Evolutionary conservation across 2,888 invertebrate genomes (phyloP), one percentile per base, ranked within the genome.

Genomic region (Celastrina argiolus): DNA sequence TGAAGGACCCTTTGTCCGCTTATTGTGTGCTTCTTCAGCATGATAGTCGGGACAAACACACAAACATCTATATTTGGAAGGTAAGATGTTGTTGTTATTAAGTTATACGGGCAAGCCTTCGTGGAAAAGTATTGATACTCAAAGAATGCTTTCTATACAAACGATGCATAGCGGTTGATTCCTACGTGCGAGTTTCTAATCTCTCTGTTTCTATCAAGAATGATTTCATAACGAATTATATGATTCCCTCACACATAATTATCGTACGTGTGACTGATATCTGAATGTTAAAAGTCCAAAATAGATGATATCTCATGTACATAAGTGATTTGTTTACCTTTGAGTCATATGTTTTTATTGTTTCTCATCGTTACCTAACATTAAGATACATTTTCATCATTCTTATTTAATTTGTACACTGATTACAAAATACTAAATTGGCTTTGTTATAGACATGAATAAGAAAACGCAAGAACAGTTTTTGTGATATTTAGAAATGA

Each of bases 1-100:
- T 94, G 93, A 93, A 92, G 92, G 92, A 92, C 92, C 90, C 92
- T 93, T 93, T 93, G 91, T 92, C 89, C 93, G 86, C 88, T 92
- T 93, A 93, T 59, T 92, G 85, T 88, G 79, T 84, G 83, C 92
- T 92, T 92, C 90, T 93, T 91, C 94, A 94, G 92, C 92, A 94
- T 94, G 94, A 92, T 92, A 93, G 92, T 93, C 92, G 92, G 90
- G 92, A 92, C 92, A 85, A 91, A 93, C 92, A 88, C 86, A 87
- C 91, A 92, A 85, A 92, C 92, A 87, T 83, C 90, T 90, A 83
- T 92, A 92, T 93, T 92, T 85, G 92, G 92, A 92, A 93, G 94
- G 94, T 94, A 88, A 92, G 86, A 75, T 78, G 82, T 73, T 18
- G 14, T 42, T 41, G 4, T 8, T 22, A 28, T 36, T 10, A 14